phyloP scores from a whole-genome alignment of 2,113 vertebrate genomes.

The Hemibagrus wyckioides region DNA sequence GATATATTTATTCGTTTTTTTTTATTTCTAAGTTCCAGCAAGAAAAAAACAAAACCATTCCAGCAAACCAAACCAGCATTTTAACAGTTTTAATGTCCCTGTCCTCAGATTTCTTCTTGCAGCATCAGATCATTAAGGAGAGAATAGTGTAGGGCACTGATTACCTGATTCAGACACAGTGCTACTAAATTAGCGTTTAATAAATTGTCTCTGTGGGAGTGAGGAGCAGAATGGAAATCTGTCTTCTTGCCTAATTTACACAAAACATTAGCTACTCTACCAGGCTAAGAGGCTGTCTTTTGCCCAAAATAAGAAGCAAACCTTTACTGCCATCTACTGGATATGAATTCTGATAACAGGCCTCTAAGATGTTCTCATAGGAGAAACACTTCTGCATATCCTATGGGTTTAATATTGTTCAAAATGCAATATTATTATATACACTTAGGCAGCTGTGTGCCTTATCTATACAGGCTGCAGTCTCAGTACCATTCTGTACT shows the following conservation, averaged over 20 bases:
- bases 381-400: neutral
- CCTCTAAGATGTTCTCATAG: neutral
- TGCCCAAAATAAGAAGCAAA: neutral
- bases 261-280: neutral
- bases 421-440: neutral
- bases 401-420: neutral
- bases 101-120: neutral
- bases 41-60: no score
- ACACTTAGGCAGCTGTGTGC: neutral
- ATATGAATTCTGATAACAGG: neutral
- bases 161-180: neutral
- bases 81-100: neutral
- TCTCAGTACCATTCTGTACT: neutral
- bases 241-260: neutral
- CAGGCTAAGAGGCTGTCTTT: neutral
- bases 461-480: neutral
- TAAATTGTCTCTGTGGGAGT: constrained; percentile 20
- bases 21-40: no score
- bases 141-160: neutral
- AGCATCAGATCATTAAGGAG: neutral
- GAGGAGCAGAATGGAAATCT: neutral
- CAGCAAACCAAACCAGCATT: neutral
- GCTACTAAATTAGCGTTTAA: constrained; percentile 23
- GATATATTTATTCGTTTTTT: neutral
- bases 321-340: constrained; percentile 29